Conservation (phyloP, 2,113 vertebrate genomes). For the Stegostoma tigrinum region DNA sequence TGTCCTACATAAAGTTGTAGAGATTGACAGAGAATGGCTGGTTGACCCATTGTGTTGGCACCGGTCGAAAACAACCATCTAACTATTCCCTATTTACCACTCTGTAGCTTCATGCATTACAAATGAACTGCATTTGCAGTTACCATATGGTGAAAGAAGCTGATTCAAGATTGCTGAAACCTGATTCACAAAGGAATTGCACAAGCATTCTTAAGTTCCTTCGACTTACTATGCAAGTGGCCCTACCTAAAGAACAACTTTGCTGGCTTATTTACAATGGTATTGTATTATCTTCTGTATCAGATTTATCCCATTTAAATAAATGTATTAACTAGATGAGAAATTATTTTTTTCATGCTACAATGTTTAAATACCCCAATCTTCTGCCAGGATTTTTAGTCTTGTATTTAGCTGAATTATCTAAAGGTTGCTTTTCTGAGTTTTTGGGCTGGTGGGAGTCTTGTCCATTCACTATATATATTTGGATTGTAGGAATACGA, state of each 20-base stretch:
- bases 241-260: conserved; percentile 64
- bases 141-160: conserved; percentile 63
- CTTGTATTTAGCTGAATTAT: neutral
- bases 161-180: conserved; percentile 52
- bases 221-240: conserved; percentile 64
- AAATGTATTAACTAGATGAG: neutral
- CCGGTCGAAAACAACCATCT: too few relatives aligned
- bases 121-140: conserved; percentile 56
- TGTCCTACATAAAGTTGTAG: neutral
- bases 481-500: neutral
- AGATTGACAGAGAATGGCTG: too few relatives aligned
- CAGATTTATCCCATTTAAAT: neutral
- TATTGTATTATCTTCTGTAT: conserved; percentile 43
- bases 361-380: neutral
- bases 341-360: neutral
- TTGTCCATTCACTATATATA: neutral
- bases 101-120: conserved; percentile 67
- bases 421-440: neutral
- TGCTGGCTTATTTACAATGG: conserved; percentile 76
- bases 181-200: conserved; percentile 60
- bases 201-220: conserved; percentile 63
- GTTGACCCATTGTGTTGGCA: too few relatives aligned
- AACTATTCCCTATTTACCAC: conserved; percentile 42
- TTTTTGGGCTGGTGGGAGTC: neutral
- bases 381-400: neutral